phyloP scores from a whole-genome alignment of 2,113 vertebrate genomes.

The Lichenostomus cassidix region DNA sequence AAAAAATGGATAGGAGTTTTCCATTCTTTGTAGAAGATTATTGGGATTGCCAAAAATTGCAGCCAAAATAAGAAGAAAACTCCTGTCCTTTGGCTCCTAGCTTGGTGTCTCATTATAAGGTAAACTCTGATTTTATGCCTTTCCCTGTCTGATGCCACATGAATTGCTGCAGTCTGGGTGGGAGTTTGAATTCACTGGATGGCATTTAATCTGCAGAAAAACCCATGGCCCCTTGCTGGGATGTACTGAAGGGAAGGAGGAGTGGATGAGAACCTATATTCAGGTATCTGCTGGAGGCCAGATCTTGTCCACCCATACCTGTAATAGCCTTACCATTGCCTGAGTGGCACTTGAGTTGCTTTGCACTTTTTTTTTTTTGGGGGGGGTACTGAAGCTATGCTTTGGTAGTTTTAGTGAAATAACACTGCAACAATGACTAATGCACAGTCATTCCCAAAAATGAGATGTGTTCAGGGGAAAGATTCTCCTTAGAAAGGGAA shows the following conservation, averaged over 20 bases:
- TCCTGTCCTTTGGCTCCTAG: not conserved
- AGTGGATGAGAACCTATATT: not conserved
- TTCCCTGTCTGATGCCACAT: not conserved
- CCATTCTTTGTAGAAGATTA: not conserved
- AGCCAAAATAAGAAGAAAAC: not conserved
- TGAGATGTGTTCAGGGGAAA: not conserved
- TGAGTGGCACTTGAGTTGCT: not conserved
- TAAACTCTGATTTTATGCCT: not conserved
- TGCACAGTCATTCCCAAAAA: fast-evolving
- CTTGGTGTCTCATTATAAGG: not conserved
- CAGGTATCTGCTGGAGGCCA: not conserved
- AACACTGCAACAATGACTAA: not conserved
- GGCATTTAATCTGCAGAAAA: not conserved
- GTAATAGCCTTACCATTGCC: not conserved
- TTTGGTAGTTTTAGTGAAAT: not conserved
- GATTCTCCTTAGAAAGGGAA: not conserved
- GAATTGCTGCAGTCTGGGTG: not conserved
- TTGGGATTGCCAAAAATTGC: not conserved
- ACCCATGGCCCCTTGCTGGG: not conserved
- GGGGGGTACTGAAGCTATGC: not conserved
- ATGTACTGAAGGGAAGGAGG: not conserved
- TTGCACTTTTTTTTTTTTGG: not conserved
- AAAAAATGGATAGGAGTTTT: not conserved
- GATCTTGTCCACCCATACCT: not conserved
- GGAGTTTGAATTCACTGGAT: not conserved